phyloP scores from a whole-genome alignment of 2,797 vertebrate genomes.

The Muscicapa comitata region DNA sequence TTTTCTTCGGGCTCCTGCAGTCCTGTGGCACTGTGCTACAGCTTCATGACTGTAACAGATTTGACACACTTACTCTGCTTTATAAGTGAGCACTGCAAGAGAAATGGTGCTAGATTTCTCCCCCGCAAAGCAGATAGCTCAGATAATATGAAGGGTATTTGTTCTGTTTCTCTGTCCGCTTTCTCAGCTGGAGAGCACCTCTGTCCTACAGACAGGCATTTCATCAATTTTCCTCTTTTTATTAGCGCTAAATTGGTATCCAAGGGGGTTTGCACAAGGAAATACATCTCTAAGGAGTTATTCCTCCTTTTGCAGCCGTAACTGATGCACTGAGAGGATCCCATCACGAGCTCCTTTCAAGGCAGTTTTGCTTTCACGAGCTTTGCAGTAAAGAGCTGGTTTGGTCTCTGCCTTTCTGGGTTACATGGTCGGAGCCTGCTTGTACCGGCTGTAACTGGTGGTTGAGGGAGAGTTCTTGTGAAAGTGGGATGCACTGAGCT shows the following conservation, averaged over 20 bases:
- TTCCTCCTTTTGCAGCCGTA: neutral
- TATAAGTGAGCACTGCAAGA: neutral
- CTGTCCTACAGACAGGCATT: neutral
- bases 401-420: neutral
- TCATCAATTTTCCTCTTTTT: slow-evolving; percentile 2
- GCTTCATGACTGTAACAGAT: neutral
- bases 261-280: neutral
- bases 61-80: neutral
- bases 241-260: neutral
- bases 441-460: fast-evolving
- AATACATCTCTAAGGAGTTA: neutral
- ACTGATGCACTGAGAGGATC: neutral
- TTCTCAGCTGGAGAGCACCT: slow-evolving; percentile 9
- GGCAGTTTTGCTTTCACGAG: neutral
- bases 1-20: neutral
- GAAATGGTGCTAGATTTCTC: neutral
- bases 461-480: neutral
- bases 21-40: neutral
- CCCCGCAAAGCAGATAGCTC: neutral
- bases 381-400: neutral
- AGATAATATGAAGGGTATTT: neutral
- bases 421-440: fast-evolving
- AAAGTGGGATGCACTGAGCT: neutral
- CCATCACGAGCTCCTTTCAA: neutral
- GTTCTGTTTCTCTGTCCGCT: neutral